phyloP scores from a whole-genome alignment of 2,888 invertebrate genomes.

The Erebia palarica region DNA sequence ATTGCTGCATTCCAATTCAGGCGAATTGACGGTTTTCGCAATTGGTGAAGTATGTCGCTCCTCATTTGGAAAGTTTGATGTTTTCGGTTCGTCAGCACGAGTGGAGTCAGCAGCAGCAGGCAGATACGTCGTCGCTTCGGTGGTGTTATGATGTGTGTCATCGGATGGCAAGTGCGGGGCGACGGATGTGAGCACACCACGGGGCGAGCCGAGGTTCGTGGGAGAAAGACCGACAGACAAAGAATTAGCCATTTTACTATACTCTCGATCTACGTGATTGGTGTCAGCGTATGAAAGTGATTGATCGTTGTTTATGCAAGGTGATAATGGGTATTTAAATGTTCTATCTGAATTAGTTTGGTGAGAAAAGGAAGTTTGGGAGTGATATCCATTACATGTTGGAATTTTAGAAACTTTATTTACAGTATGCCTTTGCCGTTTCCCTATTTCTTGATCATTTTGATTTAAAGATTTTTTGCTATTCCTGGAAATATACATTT shows the following conservation, averaged over 20 bases:
- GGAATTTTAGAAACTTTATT: constrained; percentile 27
- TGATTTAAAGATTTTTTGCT: constrained; percentile 17
- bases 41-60: constrained; percentile 43
- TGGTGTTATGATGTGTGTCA: constrained; percentile 58
- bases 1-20: constrained; percentile 76
- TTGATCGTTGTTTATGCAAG: constrained; percentile 23
- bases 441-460: constrained; percentile 2
- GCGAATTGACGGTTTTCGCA: constrained; percentile 38
- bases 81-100: constrained; percentile 40
- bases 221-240: constrained; percentile 82
- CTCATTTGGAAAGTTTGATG: constrained; percentile 23
- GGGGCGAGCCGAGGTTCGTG: constrained; percentile 75
- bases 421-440: constrained; percentile 6
- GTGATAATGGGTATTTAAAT: constrained; percentile 24
- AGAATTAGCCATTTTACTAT: constrained; percentile 83
- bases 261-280: constrained; percentile 65
- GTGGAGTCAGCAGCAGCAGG: constrained; percentile 32
- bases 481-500: constrained; percentile 52
- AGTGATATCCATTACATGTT: constrained; percentile 14
- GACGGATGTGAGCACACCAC: constrained; percentile 73
- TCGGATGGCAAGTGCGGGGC: constrained; percentile 64
- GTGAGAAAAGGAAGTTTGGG: constrained; percentile 13
- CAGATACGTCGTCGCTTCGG: constrained; percentile 47
- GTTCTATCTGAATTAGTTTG: constrained; percentile 21
- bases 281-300: constrained; percentile 24